Percentiles rank a stretch among this genome's conserved stretches.
These are phyloP conservation scores for Rhaphigaster nebulosa DNA, from an alignment of 2,888 invertebrate genomes.

Conservation along the genomic window DNA sequence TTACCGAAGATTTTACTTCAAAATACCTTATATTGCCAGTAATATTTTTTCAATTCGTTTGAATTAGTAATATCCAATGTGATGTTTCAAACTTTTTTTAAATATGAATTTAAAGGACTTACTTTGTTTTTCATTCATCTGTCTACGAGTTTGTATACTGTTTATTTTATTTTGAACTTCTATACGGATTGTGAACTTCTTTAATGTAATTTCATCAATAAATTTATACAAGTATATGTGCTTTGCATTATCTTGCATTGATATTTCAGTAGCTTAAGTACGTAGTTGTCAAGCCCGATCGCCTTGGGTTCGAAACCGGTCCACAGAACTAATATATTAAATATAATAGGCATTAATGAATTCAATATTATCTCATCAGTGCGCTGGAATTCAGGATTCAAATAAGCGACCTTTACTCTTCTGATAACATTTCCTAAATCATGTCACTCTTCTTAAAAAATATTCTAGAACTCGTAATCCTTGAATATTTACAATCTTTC, in stretches of 20 bases:
- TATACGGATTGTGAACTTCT: too few relatives aligned
- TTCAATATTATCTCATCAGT: not conserved
- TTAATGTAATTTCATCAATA: too few relatives aligned
- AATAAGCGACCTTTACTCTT: not conserved
- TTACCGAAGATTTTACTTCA: too few relatives aligned
- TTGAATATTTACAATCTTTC: not conserved
- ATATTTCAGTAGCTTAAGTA: not conserved
- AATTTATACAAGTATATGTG: too few relatives aligned
- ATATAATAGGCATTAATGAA: not conserved
- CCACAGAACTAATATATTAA: not conserved
- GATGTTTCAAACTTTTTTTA: too few relatives aligned
- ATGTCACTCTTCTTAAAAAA: not conserved
- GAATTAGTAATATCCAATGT: too few relatives aligned
- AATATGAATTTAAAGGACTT: too few relatives aligned
- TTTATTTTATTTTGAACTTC: too few relatives aligned
- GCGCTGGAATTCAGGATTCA: not conserved
- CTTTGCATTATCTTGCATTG: not conserved
- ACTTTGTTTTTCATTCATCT: too few relatives aligned
- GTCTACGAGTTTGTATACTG: too few relatives aligned
- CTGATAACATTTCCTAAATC: not conserved
- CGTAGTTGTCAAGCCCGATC: not conserved
- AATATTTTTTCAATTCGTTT: too few relatives aligned
- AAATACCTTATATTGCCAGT: too few relatives aligned
- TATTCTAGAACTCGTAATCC: not conserved
- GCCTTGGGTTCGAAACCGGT: not conserved